Base-by-base conservation (phyloP, 2,888 invertebrate species). In the Eulithis prunata region DNA sequence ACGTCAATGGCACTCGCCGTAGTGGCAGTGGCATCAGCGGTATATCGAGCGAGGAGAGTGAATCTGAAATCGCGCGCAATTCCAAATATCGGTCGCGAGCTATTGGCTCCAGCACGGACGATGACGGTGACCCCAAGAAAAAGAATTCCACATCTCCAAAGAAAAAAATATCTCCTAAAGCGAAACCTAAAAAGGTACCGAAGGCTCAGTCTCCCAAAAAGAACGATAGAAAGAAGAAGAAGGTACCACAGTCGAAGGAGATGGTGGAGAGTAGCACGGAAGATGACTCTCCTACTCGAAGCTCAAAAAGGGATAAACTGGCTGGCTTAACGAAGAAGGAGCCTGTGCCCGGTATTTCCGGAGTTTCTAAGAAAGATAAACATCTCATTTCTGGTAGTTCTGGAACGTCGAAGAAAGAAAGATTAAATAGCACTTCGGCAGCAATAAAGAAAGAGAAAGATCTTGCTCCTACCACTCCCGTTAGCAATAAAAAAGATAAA, bases 1-100 rank as follows among this genome's bases (percentile, higher is more conserved):
- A 96, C 84, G 95, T 96, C 59, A 97, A 97, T 83, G 97, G 97
- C 54, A 95, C 95, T 41, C 93, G 95, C 70, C 93, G 95, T 71
- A 94, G 94, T 76, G 94, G 94, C 43, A 95, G 95, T 77, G 90
- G 96, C 71, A 96, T 95, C 76, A 95, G 96, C 79, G 95, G 95
- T 1, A 76, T 93, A 32, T 93, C 94, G 1, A 94, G 94, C 76
- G 93, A 93, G 68, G 93, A 93, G 71, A 93, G 93, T 73, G 87
- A 88, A 45, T 82, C 87, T 0, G 93, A 93, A 67, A 84, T 87
- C 41, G 78, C 81, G 62, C 86, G 89, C 3, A 67, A 83, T 36
- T 80, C 81, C 49, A 84, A 84, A 73, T 86, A 84, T 73, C 86
- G 90, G n/a, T 83, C 86, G 53, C 83, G 88, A 64, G 80, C 89